Conservation (phyloP, 2,797 vertebrate species). For the Siniperca obscura region DNA sequence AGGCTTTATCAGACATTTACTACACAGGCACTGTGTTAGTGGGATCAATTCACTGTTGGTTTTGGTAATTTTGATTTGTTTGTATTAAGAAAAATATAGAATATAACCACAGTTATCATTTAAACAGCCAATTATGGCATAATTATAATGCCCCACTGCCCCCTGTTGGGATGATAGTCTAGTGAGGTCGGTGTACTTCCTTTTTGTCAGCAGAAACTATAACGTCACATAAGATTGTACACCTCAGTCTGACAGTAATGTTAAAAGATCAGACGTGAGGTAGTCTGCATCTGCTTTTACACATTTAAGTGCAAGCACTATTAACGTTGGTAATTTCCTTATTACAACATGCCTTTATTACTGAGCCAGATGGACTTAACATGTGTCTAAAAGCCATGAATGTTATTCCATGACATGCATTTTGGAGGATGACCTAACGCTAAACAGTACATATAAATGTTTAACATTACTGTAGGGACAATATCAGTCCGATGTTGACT, state of each 20-base stretch:
- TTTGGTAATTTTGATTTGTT: not conserved
- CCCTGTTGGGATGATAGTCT: constrained; percentile 33
- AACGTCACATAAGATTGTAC: not conserved
- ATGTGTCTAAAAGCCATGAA: not conserved
- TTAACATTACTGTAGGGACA: not conserved
- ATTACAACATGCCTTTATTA: too few species aligned
- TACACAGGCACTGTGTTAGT: not conserved
- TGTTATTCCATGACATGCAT: constrained; percentile 4
- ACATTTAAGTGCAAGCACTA: not conserved
- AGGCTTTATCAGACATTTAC: not conserved
- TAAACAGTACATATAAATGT: not conserved
- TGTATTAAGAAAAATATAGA: not conserved
- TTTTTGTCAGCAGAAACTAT: not conserved
- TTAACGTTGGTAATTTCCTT: not conserved
- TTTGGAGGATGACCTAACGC: not conserved
- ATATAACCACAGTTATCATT: not conserved
- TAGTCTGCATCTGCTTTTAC: not conserved
- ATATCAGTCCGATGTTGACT: not conserved
- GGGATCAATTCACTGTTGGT: not conserved
- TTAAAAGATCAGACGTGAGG: not conserved
- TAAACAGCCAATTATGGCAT: not conserved
- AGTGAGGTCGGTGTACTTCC: not conserved
- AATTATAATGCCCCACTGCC: constrained; percentile 22
- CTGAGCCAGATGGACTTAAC: not conserved
- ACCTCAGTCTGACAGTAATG: not conserved